A percentile compares a stretch with the other conserved stretches of the same genome.
Conservation (phyloP, 2,888 invertebrate species). For the Drosophila acutilabella region DNA sequence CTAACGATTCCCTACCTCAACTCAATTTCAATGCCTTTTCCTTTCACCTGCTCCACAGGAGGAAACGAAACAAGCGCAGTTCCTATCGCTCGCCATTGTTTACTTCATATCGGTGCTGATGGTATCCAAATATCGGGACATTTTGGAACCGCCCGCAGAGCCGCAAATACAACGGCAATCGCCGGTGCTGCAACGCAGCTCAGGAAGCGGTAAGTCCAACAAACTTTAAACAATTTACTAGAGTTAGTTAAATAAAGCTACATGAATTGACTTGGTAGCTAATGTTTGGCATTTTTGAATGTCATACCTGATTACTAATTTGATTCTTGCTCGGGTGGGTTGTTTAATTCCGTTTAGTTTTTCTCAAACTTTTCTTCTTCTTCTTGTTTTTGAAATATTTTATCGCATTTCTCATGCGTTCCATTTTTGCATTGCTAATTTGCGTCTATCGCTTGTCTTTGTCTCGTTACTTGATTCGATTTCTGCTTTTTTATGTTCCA, state of each 20-base stretch:
- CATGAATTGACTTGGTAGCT: constrained; percentile 15
- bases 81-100: constrained; percentile 98
- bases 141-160: constrained; percentile 95
- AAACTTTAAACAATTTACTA: neutral
- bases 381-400: constrained; percentile 1
- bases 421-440: constrained; percentile 39
- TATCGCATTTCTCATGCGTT: constrained; percentile 41
- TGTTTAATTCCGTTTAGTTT: constrained; percentile 7
- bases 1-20: no score
- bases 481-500: constrained; percentile 5
- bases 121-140: constrained; percentile 99
- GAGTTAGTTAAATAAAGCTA: constrained; percentile 12
- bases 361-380: neutral
- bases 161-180: constrained; percentile 88
- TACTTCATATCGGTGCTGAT: constrained; percentile 99
- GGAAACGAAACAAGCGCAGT: constrained; percentile 99
- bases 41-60: constrained; percentile 89
- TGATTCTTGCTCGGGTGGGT: constrained; percentile 43
- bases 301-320: constrained; percentile 22
- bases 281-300: constrained; percentile 23
- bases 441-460: constrained; percentile 43
- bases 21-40: neutral
- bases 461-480: constrained; percentile 34
- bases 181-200: constrained; percentile 86
- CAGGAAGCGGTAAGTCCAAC: constrained; percentile 83